Percentiles rank a stretch among this genome's conserved stretches.
Conservation (phyloP, 1,140 invertebrate species). For the Cataglyphis hispanica region DNA sequence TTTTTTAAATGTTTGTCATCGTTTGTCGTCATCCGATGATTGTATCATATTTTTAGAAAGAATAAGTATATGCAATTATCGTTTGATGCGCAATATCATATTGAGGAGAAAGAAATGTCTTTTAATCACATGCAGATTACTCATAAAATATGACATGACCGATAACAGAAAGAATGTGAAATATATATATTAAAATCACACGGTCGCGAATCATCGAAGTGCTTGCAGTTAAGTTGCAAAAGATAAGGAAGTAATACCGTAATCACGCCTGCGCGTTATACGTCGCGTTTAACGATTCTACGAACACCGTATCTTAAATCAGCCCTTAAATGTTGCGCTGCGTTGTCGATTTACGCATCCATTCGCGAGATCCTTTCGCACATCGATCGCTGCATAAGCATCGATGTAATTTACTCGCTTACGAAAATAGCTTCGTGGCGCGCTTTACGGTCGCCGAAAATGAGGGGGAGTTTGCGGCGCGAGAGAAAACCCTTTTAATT, state of each 20-base stretch:
- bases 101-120: background rate
- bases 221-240: background rate
- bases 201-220: background rate
- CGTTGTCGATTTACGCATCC: slow-evolving; percentile 26
- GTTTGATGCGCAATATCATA: background rate
- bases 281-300: slow-evolving; percentile 14
- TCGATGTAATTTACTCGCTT: slow-evolving; percentile 33
- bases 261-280: background rate
- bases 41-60: slow-evolving; percentile 45
- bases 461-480: background rate
- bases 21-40: slow-evolving; percentile 55
- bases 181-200: background rate
- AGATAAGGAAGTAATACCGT: slow-evolving; percentile 8
- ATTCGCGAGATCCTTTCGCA: slow-evolving; percentile 9
- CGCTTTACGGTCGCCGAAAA: slow-evolving; percentile 44
- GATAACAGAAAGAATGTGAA: background rate
- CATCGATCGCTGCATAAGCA: background rate
- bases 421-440: slow-evolving; percentile 42
- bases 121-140: slow-evolving; percentile 4
- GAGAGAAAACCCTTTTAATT: slow-evolving; percentile 12
- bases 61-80: slow-evolving; percentile 6
- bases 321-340: background rate
- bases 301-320: background rate
- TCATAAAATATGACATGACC: slow-evolving; percentile 2
- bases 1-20: slow-evolving; percentile 60